These are phyloP conservation scores for Heptranchias perlo DNA, from an alignment of 2,113 vertebrate genomes.

Conservation along the genomic window DNA sequence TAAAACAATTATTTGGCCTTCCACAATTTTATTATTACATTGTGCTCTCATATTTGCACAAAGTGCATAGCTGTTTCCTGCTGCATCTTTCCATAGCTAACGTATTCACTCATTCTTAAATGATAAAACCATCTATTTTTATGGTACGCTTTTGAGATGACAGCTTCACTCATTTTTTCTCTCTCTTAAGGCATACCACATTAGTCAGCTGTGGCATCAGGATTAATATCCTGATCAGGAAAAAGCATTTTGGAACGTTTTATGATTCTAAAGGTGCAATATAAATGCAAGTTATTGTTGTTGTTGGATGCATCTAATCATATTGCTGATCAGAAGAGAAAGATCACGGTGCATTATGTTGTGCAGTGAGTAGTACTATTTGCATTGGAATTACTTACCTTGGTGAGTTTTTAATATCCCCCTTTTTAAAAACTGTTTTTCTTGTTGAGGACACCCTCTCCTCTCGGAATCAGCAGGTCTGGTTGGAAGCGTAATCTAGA, in stretches of 20 bases:
- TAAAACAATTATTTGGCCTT: not conserved
- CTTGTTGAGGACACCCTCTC: not conserved
- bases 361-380: not conserved
- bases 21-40: not conserved
- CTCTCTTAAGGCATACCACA: not conserved
- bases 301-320: too few relatives aligned
- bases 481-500: not conserved
- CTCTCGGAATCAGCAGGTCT: not conserved
- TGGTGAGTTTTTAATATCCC: not conserved
- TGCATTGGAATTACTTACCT: not conserved
- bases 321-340: not conserved
- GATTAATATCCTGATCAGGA: not conserved
- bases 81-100: not conserved
- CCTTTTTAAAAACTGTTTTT: not conserved
- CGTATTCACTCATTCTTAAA: not conserved
- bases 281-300: not conserved
- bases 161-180: not conserved
- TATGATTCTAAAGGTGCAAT: not conserved
- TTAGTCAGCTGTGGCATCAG: not conserved
- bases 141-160: not conserved
- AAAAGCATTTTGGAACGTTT: not conserved
- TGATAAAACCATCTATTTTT: not conserved
- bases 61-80: not conserved
- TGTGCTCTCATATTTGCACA: not conserved
- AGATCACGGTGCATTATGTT: not conserved